Evolutionary conservation across 2,888 invertebrate species (phyloP).

Genomic region (Sthenelais limicola): DNA sequence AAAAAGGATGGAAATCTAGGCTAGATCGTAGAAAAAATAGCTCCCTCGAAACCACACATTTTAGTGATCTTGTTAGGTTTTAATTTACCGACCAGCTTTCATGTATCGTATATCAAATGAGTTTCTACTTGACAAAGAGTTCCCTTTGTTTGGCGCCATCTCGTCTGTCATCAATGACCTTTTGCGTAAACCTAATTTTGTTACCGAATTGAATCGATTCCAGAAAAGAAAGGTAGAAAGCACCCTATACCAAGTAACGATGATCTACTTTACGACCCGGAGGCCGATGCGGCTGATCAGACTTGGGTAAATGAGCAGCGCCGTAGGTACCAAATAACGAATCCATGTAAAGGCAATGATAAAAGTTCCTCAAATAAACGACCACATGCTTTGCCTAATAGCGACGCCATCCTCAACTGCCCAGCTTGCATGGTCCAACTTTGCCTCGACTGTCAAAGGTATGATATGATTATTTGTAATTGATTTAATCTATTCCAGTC

Average conservation of each 20-base stretch:
- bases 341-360: slow-evolving; percentile 31
- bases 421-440: slow-evolving; percentile 77
- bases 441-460: slow-evolving; percentile 77
- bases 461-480: slow-evolving; percentile 38
- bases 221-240: slow-evolving; percentile 43
- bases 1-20: too few species aligned
- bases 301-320: slow-evolving; percentile 75
- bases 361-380: slow-evolving; percentile 16
- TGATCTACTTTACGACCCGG: slow-evolving; percentile 76
- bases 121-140: too few species aligned
- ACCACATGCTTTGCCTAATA: slow-evolving; percentile 66
- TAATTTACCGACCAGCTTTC: too few species aligned
- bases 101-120: too few species aligned
- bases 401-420: slow-evolving; percentile 77
- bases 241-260: slow-evolving; percentile 59
- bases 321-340: slow-evolving; percentile 65
- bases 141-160: too few species aligned
- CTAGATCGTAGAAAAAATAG: too few species aligned
- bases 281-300: slow-evolving; percentile 76
- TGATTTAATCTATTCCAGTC: too few species aligned
- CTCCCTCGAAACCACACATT: too few species aligned
- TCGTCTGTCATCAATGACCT: too few species aligned
- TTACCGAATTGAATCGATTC: too few species aligned
- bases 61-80: too few species aligned
- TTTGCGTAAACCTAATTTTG: too few species aligned